Evolutionary conservation across 2,797 vertebrate genomes (phyloP).

Genomic region (Sebastiscus tertius): DNA sequence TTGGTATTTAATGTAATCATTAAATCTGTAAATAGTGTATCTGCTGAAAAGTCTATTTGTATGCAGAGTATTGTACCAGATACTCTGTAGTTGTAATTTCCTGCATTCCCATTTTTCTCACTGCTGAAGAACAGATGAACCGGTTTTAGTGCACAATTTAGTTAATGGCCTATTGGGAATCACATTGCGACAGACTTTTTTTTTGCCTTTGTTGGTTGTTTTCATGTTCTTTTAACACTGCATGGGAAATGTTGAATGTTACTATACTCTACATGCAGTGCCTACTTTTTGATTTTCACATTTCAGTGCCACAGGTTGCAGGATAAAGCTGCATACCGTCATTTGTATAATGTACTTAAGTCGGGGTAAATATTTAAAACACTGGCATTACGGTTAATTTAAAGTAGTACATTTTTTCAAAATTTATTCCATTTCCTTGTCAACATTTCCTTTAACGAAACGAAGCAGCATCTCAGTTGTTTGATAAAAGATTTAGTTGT

Average conservation of each 20-base stretch:
- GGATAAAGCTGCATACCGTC: background rate
- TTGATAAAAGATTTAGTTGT: background rate
- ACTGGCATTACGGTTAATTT: background rate
- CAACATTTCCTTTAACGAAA: background rate
- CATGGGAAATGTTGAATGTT: slow-evolving; percentile 36
- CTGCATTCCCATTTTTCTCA: slow-evolving; percentile 65
- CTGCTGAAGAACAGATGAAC: slow-evolving; percentile 29
- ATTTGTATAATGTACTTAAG: background rate
- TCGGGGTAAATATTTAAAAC: background rate
- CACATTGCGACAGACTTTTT: slow-evolving; percentile 9
- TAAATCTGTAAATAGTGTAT: slow-evolving; percentile 69
- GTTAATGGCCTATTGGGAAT: slow-evolving; percentile 23
- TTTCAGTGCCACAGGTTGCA: slow-evolving; percentile 13
- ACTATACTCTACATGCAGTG: background rate
- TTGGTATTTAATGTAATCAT: slow-evolving; percentile 66
- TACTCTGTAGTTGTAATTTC: slow-evolving; percentile 36
- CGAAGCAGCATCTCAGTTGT: background rate
- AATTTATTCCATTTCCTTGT: background rate
- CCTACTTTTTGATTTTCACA: slow-evolving; percentile 1
- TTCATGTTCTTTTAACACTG: slow-evolving; percentile 31
- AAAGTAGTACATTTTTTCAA: background rate
- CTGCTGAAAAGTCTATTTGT: slow-evolving; percentile 50
- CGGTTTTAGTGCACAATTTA: slow-evolving; percentile 26
- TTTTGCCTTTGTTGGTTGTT: background rate
- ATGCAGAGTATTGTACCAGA: slow-evolving; percentile 15